Percentiles rank a stretch among this genome's conserved stretches.
phyloP scores from a whole-genome alignment of 2,888 invertebrate species.

The Andricus curvator region DNA sequence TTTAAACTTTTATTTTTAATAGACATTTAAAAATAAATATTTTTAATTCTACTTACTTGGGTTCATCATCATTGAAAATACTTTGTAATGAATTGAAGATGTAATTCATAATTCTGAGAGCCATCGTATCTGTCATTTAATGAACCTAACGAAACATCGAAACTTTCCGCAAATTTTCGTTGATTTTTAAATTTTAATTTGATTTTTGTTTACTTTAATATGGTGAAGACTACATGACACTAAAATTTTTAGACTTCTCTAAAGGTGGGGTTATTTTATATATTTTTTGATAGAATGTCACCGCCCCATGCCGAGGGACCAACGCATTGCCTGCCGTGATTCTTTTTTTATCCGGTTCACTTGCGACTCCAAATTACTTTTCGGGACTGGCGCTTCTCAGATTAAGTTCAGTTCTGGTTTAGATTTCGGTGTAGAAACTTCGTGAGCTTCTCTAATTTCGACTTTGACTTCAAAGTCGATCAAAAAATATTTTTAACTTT shows the following conservation, averaged over 20 bases:
- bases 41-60: slow-evolving; percentile 2
- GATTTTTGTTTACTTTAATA: slow-evolving; percentile 8
- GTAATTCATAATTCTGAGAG: slow-evolving; percentile 5
- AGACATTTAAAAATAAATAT: neutral
- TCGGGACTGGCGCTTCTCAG: neutral
- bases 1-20: neutral
- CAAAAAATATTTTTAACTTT: neutral
- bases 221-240: neutral
- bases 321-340: slow-evolving; percentile 57
- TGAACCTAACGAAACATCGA: neutral
- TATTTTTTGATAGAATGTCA: slow-evolving; percentile 49
- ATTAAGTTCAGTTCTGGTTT: slow-evolving; percentile 39
- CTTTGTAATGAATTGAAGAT: neutral
- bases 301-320: slow-evolving; percentile 69
- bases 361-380: slow-evolving; percentile 10
- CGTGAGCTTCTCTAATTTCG: neutral
- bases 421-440: slow-evolving; percentile 6
- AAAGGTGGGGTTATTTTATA: slow-evolving; percentile 10
- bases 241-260: neutral
- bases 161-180: neutral
- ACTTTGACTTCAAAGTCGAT: neutral
- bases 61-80: neutral
- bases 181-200: neutral
- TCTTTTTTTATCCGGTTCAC: slow-evolving; percentile 43
- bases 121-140: neutral